phyloP scores from a whole-genome alignment of 2,113 vertebrate species.

The Colossoma macropomum region DNA sequence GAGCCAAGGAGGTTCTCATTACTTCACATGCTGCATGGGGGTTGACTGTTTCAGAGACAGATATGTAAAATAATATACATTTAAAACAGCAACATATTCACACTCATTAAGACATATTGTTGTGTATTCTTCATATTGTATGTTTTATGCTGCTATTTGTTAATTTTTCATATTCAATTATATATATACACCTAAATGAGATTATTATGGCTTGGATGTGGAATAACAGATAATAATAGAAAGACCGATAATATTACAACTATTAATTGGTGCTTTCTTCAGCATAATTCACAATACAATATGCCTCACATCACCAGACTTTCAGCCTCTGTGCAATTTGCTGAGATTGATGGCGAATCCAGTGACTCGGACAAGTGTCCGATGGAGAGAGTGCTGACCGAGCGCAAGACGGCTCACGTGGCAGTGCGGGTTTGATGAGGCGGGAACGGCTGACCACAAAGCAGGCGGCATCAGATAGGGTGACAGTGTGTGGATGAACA shows the following conservation, averaged over 20 bases:
- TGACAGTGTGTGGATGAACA: slow-evolving; percentile 86
- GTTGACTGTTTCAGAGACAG: background rate
- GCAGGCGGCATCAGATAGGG: slow-evolving; percentile 83
- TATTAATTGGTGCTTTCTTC: background rate
- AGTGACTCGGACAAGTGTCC: background rate
- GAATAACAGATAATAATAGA: no score
- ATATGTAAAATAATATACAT: background rate
- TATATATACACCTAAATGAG: no score
- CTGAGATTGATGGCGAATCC: slow-evolving; percentile 14
- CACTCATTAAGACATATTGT: no score
- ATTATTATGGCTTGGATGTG: no score
- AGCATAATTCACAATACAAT: background rate
- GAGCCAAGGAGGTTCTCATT: background rate
- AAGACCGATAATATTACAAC: no score
- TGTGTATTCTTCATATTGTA: no score
- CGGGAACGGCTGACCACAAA: slow-evolving; percentile 65
- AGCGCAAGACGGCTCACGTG: slow-evolving; percentile 6
- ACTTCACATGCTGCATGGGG: background rate
- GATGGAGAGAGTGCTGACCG: slow-evolving; percentile 36
- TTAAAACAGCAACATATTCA: background rate
- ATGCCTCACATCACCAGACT: background rate
- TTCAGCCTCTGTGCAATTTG: background rate
- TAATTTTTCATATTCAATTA: no score
- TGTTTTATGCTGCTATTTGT: no score
- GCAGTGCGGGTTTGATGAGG: slow-evolving; percentile 24